These are phyloP conservation scores for Riparia riparia DNA, from an alignment of 2,113 vertebrate species.

Conservation along the genomic window DNA sequence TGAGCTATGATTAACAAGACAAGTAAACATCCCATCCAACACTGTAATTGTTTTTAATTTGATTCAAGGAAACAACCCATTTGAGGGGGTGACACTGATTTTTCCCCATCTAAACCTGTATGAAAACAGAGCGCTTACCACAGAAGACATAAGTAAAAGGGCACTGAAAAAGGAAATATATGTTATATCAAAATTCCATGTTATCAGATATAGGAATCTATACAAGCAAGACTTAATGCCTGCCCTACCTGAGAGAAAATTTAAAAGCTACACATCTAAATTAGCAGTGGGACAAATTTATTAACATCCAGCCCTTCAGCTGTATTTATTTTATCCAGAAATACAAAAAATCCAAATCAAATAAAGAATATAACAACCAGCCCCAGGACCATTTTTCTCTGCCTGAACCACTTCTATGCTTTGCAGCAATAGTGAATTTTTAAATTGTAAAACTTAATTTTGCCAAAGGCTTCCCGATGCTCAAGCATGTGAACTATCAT, in stretches of 20 bases:
- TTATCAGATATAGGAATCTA: background rate
- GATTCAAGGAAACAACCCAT: background rate
- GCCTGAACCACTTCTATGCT: background rate
- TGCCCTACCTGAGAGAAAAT: background rate
- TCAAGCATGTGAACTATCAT: background rate
- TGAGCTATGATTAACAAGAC: background rate
- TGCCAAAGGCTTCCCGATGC: background rate
- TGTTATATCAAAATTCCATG: background rate
- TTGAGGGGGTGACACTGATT: background rate
- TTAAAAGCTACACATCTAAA: background rate
- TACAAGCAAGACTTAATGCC: background rate
- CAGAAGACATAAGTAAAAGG: background rate
- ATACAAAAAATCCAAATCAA: background rate
- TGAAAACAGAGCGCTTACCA: background rate
- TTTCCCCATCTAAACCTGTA: background rate
- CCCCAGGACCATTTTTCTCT: background rate
- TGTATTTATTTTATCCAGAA: background rate
- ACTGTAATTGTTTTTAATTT: background rate
- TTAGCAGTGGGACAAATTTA: background rate
- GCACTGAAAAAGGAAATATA: background rate
- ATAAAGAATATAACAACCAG: background rate
- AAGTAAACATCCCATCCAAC: background rate
- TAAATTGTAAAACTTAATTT: background rate
- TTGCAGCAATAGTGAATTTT: background rate
- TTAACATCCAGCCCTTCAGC: background rate